Evolutionary conservation across 2,888 invertebrate species (phyloP).

Genomic region (Drosophila quinaria): DNA sequence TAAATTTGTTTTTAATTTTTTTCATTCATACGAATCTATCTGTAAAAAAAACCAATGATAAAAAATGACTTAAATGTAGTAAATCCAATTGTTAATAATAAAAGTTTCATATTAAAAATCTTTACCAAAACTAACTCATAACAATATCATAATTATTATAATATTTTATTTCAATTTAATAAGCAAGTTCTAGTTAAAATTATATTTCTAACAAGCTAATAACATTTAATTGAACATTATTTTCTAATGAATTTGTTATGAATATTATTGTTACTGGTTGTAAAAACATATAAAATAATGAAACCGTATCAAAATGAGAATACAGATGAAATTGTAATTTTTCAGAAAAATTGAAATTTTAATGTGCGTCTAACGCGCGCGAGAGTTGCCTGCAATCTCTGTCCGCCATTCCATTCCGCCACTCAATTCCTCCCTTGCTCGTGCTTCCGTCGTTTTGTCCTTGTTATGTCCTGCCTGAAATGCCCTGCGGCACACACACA

Average conservation of each 20-base stretch:
- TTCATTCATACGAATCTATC: no score
- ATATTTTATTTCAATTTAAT: no score
- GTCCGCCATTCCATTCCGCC: conserved; percentile 12
- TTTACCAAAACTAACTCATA: no score
- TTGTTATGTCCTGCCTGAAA: conserved; percentile 28
- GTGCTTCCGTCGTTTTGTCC: conserved; percentile 21
- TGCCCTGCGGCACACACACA: conserved; percentile 33
- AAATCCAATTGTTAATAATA: no score
- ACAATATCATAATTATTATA: no score
- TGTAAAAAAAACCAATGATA: no score
- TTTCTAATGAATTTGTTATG: background rate
- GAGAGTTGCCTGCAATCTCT: conserved; percentile 39
- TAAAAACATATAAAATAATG: background rate
- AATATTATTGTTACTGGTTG: background rate
- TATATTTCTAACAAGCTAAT: no score
- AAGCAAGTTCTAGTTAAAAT: no score
- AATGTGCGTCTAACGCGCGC: conserved; percentile 57
- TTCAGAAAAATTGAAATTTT: conserved; percentile 70
- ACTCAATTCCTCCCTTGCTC: background rate
- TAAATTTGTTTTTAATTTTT: no score
- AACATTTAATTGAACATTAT: no score
- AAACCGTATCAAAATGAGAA: background rate
- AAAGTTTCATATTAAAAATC: no score
- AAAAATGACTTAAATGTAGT: no score
- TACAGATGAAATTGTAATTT: conserved; percentile 70